Evolutionary conservation across 1,140 invertebrate species (phyloP), one percentile per base, ranked within the genome.

Genomic region (Epicauta chinensis): DNA sequence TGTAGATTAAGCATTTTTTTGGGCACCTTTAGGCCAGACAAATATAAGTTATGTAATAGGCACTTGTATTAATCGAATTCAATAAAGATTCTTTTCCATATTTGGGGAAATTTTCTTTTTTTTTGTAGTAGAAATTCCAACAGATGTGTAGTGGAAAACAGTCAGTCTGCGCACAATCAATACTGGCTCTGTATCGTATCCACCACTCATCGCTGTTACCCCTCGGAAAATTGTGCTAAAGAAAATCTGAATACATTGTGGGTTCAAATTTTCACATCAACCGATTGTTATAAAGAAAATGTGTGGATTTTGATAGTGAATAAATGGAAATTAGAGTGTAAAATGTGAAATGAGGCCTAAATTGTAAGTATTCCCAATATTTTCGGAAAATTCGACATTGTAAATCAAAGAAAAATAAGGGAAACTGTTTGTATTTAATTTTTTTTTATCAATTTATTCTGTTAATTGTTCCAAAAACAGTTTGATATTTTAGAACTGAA

Each of bases 281-380:
- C 7, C 23, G 1, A 38, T 30, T n/a, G 14, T 29, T 45, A n/a
- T 17, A 29, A 16, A 17, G 15, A 44, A 35, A 32, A 53, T 47
- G 36, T 38, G 39, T 31, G 11, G 32, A 17, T 46, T 46, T 14
- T 13, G 10, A 46, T 38, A 29, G 44, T 34, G 35, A 23, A 35
- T 31, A 16, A 40, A 15, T 53, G n/a, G 17, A 16, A 16, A 35
- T 41, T 49, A 13, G 30, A 23, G 40, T 49, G 17, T 10, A 40
- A 16, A 11, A 15, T 49, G 46, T 45, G 50, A 51, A 52, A 59
- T 59, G 57, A 59, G 57, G 57, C 57, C 48, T 55, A 51, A 55
- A 46, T 52, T 38, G 57, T 59, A 55, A 59, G 57, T 59, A 35
- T 41, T 1, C 6, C 37, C 17, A 2, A 16, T 35, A 13, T 13